phyloP scores from a whole-genome alignment of 23 tunicate species.

The Diplosoma virens region DNA sequence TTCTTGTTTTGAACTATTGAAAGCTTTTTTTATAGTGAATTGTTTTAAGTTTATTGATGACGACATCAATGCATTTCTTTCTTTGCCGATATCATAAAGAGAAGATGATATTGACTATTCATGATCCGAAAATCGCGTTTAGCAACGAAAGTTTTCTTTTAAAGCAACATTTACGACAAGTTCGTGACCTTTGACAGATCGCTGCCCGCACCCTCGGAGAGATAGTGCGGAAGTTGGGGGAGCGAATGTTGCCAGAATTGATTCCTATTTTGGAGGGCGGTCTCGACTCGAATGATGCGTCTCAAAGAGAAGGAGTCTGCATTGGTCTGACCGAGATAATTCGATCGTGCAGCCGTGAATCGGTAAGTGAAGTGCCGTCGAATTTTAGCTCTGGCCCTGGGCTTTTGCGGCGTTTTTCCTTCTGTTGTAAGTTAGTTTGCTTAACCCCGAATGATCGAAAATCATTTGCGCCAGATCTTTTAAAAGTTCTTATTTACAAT shows the following conservation, averaged over 20 bases:
- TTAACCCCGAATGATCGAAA: too few relatives aligned
- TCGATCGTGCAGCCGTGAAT: slow-evolving; percentile 78
- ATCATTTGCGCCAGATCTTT: too few relatives aligned
- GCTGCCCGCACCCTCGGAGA: slow-evolving; percentile 98
- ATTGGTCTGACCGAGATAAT: slow-evolving; percentile 91
- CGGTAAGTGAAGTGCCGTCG: too few relatives aligned
- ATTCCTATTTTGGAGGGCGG: slow-evolving; percentile 94
- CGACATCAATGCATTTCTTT: too few relatives aligned
- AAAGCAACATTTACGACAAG: background rate
- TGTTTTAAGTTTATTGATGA: background rate
- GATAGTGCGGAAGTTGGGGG: slow-evolving; percentile 91
- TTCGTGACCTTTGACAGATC: slow-evolving; percentile 17
- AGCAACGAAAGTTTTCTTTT: background rate
- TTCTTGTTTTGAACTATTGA: too few relatives aligned
- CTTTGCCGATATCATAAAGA: too few relatives aligned
- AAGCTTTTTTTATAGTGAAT: background rate
- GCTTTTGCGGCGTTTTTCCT: too few relatives aligned
- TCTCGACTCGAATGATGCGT: slow-evolving; percentile 55
- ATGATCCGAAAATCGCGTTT: too few relatives aligned
- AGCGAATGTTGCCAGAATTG: slow-evolving; percentile 94
- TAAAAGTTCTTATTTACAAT: too few relatives aligned
- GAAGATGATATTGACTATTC: too few relatives aligned
- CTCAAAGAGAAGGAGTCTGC: slow-evolving; percentile 96
- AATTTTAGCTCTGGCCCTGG: too few relatives aligned
- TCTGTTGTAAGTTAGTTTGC: too few relatives aligned